phyloP scores from a whole-genome alignment of 2,797 vertebrate genomes.

The Argentina silus region DNA sequence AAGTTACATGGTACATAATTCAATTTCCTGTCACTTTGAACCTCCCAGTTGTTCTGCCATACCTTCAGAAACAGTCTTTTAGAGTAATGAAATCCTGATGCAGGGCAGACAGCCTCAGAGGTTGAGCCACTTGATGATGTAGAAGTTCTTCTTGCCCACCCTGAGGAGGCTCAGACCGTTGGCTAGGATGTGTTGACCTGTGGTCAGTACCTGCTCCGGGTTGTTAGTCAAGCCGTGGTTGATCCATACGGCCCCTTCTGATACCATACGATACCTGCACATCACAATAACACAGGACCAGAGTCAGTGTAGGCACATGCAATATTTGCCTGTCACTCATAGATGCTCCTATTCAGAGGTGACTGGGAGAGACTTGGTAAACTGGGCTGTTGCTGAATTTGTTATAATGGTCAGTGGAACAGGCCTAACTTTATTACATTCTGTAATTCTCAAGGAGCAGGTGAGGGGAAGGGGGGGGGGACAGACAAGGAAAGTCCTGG shows the following conservation, averaged over 20 bases:
- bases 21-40: neutral
- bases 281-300: conserved; percentile 13
- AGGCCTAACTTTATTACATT: too few relatives aligned
- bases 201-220: conserved; percentile 87
- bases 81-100: neutral
- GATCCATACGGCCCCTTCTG: conserved; percentile 88
- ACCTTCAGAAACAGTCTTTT: neutral
- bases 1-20: too few relatives aligned
- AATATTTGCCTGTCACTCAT: neutral
- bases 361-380: too few relatives aligned
- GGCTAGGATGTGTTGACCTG: conserved; percentile 88
- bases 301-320: neutral
- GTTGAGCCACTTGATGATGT: conserved; percentile 92
- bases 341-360: too few relatives aligned
- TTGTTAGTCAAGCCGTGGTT: conserved; percentile 85
- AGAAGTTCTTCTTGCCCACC: conserved; percentile 93
- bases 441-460: neutral
- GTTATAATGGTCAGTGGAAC: too few relatives aligned
- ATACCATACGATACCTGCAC: conserved; percentile 88
- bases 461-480: too few relatives aligned
- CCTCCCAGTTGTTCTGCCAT: neutral
- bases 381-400: too few relatives aligned
- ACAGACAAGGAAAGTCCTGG: neutral
- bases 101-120: conserved; percentile 68
- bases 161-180: conserved; percentile 90